Percentiles rank a stretch among this genome's conserved stretches.
Evolutionary conservation across 2,113 vertebrate genomes (phyloP).

Genomic region (Hemiscyllium ocellatum): DNA sequence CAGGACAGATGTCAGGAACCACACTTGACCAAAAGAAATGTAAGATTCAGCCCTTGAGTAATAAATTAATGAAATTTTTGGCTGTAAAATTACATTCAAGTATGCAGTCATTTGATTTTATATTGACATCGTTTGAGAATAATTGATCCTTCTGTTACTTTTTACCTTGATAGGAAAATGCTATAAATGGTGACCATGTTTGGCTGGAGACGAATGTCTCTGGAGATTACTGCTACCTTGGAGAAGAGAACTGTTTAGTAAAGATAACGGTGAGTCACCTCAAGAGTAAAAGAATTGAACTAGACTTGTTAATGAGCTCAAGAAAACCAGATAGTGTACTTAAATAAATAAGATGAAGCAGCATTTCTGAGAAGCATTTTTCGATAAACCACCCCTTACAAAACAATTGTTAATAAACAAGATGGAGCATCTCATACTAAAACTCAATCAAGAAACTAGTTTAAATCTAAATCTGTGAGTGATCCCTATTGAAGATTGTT

Average conservation of each 20-base stretch:
- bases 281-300: background rate
- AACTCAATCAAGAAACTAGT: background rate
- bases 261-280: constrained; percentile 83
- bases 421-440: background rate
- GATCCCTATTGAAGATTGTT: background rate
- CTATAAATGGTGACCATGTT: constrained; percentile 89
- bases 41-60: no score
- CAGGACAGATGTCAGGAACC: no score
- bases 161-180: constrained; percentile 74
- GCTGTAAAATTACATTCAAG: background rate
- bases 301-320: background rate
- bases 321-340: background rate
- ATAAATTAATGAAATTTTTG: background rate
- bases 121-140: background rate
- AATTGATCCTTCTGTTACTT: background rate
- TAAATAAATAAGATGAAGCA: background rate
- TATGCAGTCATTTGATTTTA: background rate
- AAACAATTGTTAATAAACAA: background rate
- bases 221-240: constrained; percentile 92
- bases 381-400: background rate
- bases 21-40: no score
- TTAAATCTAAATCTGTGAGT: background rate
- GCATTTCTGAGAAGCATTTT: background rate
- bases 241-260: constrained; percentile 87
- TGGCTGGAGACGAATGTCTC: constrained; percentile 98